Conservation (phyloP, 2,888 invertebrate genomes). For the Stenolophus ochropezus region DNA sequence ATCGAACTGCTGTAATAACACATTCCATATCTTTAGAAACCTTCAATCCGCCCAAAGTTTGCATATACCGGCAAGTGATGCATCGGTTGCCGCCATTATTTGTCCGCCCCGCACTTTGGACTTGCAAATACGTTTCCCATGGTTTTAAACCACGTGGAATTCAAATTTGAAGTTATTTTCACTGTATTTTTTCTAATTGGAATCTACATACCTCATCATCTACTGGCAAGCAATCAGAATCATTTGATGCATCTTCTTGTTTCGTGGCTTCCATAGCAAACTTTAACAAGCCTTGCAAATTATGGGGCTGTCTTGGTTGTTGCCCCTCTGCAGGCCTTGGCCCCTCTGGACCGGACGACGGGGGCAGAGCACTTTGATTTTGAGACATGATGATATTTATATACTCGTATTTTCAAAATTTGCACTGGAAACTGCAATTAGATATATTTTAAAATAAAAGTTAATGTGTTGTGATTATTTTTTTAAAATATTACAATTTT, state of each 20-base stretch:
- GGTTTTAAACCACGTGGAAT: constrained; percentile 57
- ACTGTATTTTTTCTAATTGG: background rate
- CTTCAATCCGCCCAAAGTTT: too few relatives aligned
- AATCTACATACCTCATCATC: constrained; percentile 77
- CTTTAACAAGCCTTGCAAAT: constrained; percentile 77
- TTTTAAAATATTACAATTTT: too few relatives aligned
- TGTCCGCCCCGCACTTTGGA: too few relatives aligned
- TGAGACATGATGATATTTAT: background rate
- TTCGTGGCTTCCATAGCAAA: constrained; percentile 83
- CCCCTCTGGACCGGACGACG: background rate
- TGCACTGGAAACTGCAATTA: too few relatives aligned
- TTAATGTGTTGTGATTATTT: too few relatives aligned
- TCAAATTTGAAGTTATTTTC: background rate
- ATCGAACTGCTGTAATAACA: too few relatives aligned
- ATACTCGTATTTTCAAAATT: too few relatives aligned
- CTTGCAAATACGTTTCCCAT: background rate
- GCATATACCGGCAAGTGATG: too few relatives aligned
- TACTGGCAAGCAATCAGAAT: constrained; percentile 75
- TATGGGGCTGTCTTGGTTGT: constrained; percentile 70
- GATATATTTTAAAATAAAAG: too few relatives aligned
- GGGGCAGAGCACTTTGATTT: background rate
- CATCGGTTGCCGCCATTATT: too few relatives aligned
- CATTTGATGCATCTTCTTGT: constrained; percentile 76
- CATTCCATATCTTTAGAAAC: too few relatives aligned
- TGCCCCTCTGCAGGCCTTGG: constrained; percentile 40